Percentiles rank a stretch among this genome's conserved stretches.
phyloP scores from a whole-genome alignment of 1,140 invertebrate genomes.

The Eubasilissa regina region DNA sequence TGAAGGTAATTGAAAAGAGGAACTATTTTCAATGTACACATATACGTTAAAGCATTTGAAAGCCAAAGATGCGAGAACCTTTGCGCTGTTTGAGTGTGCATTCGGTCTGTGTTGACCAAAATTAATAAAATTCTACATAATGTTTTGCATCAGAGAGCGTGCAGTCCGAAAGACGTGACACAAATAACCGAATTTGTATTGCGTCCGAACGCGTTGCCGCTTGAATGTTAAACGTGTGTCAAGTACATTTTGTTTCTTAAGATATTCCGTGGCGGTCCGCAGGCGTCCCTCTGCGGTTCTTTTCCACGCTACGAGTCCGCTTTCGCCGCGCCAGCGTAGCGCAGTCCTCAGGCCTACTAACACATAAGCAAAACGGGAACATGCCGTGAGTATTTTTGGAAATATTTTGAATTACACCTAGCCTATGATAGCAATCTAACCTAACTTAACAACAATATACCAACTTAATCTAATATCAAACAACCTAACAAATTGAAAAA shows the following conservation, averaged over 20 bases:
- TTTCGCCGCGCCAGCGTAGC: not conserved
- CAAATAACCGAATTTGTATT: not conserved
- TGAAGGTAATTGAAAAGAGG: too few relatives aligned
- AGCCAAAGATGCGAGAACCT: too few relatives aligned
- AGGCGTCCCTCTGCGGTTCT: too few relatives aligned
- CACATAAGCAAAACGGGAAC: slow-evolving; percentile 56
- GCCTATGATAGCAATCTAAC: not conserved
- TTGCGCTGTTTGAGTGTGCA: too few relatives aligned
- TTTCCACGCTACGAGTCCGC: not conserved
- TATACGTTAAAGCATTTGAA: too few relatives aligned
- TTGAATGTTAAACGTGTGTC: not conserved
- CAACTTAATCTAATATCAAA: too few relatives aligned
- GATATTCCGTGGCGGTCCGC: too few relatives aligned
- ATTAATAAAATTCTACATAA: too few relatives aligned
- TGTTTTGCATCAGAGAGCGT: too few relatives aligned
- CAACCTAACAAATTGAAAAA: not conserved
- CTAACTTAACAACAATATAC: not conserved
- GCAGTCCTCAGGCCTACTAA: slow-evolving; percentile 44
- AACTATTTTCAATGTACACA: too few relatives aligned
- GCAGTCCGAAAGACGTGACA: too few relatives aligned
- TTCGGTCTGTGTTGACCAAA: too few relatives aligned
- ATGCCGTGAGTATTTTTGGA: slow-evolving; percentile 48
- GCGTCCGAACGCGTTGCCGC: not conserved
- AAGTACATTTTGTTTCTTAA: not conserved
- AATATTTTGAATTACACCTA: not conserved